Evolutionary conservation across 37 sponge, comb jelly and placozoan genomes (phyloP).

Genomic region (Theonella swinhoei): DNA sequence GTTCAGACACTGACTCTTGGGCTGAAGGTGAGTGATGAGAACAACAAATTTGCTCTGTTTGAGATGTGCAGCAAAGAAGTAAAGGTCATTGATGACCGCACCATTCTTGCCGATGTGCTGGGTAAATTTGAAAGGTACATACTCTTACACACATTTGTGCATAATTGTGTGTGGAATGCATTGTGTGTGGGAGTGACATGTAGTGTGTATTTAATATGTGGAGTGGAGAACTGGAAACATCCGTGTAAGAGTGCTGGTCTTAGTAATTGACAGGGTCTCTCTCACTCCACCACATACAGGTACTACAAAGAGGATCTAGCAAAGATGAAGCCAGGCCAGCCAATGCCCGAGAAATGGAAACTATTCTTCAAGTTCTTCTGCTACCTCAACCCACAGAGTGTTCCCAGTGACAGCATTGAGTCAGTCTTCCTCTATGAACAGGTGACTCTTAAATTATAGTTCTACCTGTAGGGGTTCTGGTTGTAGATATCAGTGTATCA

Average conservation of each 20-base stretch:
- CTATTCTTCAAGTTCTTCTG: conserved; percentile 93
- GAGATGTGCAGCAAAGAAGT: conserved; percentile 71
- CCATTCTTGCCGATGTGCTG: conserved; percentile 84
- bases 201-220: not conserved
- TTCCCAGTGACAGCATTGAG: conserved; percentile 80
- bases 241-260: not conserved
- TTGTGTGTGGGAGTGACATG: not conserved
- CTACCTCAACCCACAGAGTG: conserved; percentile 61
- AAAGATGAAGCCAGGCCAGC: not conserved
- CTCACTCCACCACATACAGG: not conserved
- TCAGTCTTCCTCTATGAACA: conserved; percentile 88
- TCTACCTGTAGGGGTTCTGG: not conserved
- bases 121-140: conserved; percentile 88
- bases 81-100: conserved; percentile 80
- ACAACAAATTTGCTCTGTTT: conserved; percentile 94
- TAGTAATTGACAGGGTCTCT: not conserved
- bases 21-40: conserved; percentile 48
- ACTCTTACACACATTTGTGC: not conserved
- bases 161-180: too few relatives aligned
- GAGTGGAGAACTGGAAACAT: not conserved
- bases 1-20: conserved; percentile 77
- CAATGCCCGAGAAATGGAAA: conserved; percentile 48
- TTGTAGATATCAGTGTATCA: conserved; percentile 1
- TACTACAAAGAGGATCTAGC: not conserved
- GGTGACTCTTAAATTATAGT: conserved; percentile 34